These are phyloP conservation scores for Tragelaphus imberbis DNA, from an alignment of 2,113 vertebrate genomes.

Conservation along the genomic window DNA sequence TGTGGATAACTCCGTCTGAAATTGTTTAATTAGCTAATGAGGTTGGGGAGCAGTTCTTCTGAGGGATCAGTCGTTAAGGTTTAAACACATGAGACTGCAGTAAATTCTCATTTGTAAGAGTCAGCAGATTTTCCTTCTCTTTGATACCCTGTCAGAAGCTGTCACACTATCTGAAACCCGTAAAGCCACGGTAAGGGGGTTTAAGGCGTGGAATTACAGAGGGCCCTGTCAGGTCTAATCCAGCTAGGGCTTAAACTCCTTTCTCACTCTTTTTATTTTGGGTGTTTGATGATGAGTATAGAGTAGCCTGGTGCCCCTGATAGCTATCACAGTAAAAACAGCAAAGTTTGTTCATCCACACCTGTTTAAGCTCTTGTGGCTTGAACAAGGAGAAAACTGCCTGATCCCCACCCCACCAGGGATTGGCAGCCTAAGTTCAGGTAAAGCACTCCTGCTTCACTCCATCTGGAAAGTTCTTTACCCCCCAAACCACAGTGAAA, in stretches of 20 bases:
- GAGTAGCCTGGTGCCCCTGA: background rate
- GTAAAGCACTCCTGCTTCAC: background rate
- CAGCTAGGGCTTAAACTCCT: background rate
- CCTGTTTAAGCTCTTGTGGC: background rate
- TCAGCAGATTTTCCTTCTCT: conserved; percentile 43
- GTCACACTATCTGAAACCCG: background rate
- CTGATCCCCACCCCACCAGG: background rate
- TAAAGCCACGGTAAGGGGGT: background rate
- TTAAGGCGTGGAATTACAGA: background rate
- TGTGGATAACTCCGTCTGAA: conserved; percentile 69
- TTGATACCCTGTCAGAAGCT: conserved; percentile 15
- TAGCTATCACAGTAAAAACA: background rate
- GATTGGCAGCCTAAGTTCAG: background rate
- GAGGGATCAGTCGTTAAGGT: conserved; percentile 70
- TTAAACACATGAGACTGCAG: conserved; percentile 57
- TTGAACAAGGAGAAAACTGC: background rate
- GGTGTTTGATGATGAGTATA: background rate
- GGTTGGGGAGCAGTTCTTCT: conserved; percentile 65
- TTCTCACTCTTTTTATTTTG: background rate
- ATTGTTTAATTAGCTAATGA: conserved; percentile 76
- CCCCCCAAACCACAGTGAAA: background rate
- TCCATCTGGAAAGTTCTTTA: conserved; percentile 23
- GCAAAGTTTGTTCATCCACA: background rate
- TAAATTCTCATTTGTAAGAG: conserved; percentile 61
- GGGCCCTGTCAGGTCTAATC: background rate